Evolutionary conservation across 2,888 invertebrate genomes (phyloP), one percentile per base, ranked within the genome.

Genomic region (Melanostoma scalare): DNA sequence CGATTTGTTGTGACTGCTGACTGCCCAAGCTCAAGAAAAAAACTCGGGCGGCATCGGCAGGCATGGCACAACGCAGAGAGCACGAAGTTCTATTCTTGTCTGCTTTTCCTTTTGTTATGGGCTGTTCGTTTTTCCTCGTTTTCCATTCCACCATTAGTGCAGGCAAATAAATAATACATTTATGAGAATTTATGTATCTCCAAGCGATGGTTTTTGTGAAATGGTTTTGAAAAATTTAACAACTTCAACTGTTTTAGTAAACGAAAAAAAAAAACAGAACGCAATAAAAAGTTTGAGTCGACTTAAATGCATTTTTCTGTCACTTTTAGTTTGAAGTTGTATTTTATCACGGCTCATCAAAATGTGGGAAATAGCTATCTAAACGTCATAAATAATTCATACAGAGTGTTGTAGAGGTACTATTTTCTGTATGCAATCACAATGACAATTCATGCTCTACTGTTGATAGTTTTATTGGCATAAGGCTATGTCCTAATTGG

Each of bases 41-140:
- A 30, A 58, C 31, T 40, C 40, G 56, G 58, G 3, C 20, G 20
- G 20, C 20, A 20, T 20, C 20, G 20, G 58, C 33, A 2, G n/a
- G 10, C 42, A 42, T 0, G 8, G 9, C 42, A n/a, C 44, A 8
- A 63, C n/a, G 38, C 63, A 50, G 38, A 61, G 6, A 33, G 42
- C 8, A 20, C 10, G 60, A 58, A 67, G 44, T 67, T 75, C 67
- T 67, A 75, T 75, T 75, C 67, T 60, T 40, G 74, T 75, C 58
- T 38, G 56, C 9, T 42, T 35, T 33, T 55, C 3, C n/a, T 48
- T 48, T 63, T 46, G 10, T 67, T 31, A 52, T 58, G 3, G 30
- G 6, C 6, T 38, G 20, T 9, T 30, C 44, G 38, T 63, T 60
- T 56, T 38, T 30, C 35, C 40, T 56, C 52, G 4, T 48, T 58